Evolutionary conservation across 2,113 vertebrate species (phyloP), one percentile per base, ranked within the genome.

Genomic region (Dromaius novaehollandiae): DNA sequence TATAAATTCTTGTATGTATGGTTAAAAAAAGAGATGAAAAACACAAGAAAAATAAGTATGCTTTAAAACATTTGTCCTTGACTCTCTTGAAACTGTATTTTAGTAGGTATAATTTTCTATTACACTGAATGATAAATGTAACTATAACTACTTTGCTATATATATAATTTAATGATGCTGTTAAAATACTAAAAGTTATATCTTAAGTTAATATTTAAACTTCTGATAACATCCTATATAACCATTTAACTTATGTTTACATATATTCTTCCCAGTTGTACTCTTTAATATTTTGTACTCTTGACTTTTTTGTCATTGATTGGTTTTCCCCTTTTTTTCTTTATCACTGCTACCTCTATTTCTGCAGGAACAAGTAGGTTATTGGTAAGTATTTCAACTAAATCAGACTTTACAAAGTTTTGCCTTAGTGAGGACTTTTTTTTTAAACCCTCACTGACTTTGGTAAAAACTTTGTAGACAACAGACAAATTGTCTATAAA

Each of bases 381-480:
- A 88, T 94, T 95, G 98, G 98, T 98, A 98, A 98, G 98, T 98
- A 98, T 97, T 95, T 97, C n/a, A 71, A 96, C 86, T 95, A 86
- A 94, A 95, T 92, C 77, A 86, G 82, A 97, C 80, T 96, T 98
- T 94, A 97, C 97, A 98, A 98, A 98, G 98, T 98, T 98, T 98
- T 98, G 88, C 97, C 96, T 83, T 95, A 84, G 95, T 98, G 97
- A 97, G 97, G 96, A 93, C 38, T 70, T 92, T 71, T 93, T 61
- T 69, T 74, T 74, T 86, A 63, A 70, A 13, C 64, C 91, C 96
- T 98, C 97, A 87, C 96, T 96, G 88, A 26, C 38, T 50, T 95
- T 40, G 97, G 96, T 97, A 94, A 97, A 98, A 98, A 98, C 97
- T 98, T 98, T 98, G 98, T 98, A 97, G 95, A 70, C 90, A 85